Base-by-base conservation (phyloP, 2,888 invertebrate species). In the Lucinisca nassula region DNA sequence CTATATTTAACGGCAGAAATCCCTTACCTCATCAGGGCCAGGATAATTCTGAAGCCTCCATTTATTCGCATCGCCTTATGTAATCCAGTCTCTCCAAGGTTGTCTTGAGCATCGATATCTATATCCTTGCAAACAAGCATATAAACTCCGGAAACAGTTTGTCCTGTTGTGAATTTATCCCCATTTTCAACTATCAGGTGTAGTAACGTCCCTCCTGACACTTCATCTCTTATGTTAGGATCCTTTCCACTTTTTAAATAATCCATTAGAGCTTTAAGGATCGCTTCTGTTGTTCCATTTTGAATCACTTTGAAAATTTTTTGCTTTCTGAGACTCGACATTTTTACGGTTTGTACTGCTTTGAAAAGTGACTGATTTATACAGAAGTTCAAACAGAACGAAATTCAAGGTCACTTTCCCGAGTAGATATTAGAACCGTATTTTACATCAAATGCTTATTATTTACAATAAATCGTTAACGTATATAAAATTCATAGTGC, bases 231-330 rank as follows among this genome's bases (percentile, higher is more conserved):
- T 0, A 94, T 84, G 80, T 93, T 95, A 0, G 94, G 94, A 75
- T 94, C 93, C 75, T 94, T 94, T 6, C 94, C 94, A 49, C 92
- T 91, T 80, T 93, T 93, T 35, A 93, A 76, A 73, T 93, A 94
- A 51, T 94, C 93, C 93, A 92, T 90, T 67, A 94, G 81, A 24
- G 88, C 87, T 70, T 89, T 91, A 45, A 94, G 86, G 27, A 94
- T 93, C 27, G 88, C 90, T 49, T 93, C 92, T 21, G 93, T 89
- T 21, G 90, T 90, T 14, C 92, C 94, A 3, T 90, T 91, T 24
- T 85, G 84, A 6, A 95, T 92, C 30, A 93, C 90, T 94, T 98
- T 98, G 76, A 93, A 95, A 77, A 95, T 73, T 61, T 93, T 92
- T 10, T 92, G 90, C 82, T 93, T 93, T 72, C 93, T 82, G 61